Conservation (phyloP, 2,113 vertebrate genomes). For the Microtus oregoni region DNA sequence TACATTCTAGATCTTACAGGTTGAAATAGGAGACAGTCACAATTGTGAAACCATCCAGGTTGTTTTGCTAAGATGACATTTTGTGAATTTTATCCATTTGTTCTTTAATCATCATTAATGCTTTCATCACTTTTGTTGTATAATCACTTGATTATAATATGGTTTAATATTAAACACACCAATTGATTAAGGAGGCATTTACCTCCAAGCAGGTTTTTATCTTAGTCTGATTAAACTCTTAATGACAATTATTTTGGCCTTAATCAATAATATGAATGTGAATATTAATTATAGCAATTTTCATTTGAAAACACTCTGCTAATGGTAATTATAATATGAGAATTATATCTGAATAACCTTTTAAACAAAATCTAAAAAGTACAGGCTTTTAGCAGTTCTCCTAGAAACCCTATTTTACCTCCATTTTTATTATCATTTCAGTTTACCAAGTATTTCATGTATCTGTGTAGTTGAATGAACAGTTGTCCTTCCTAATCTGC, state of each 20-base stretch:
- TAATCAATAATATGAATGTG: slow-evolving; percentile 63
- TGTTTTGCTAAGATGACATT: slow-evolving; percentile 45
- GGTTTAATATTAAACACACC: slow-evolving; percentile 37
- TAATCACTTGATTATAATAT: slow-evolving; percentile 3
- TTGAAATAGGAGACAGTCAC: neutral
- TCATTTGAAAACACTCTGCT: slow-evolving; percentile 25
- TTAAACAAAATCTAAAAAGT: slow-evolving; percentile 10
- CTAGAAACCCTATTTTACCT: neutral
- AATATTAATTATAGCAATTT: slow-evolving; percentile 65
- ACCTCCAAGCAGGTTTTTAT: neutral
- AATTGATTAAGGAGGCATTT: slow-evolving; percentile 50
- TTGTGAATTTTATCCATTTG: slow-evolving; percentile 6
- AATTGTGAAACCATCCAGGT: neutral
- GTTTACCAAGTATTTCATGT: neutral
- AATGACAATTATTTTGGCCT: slow-evolving; percentile 63
- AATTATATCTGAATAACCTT: neutral
- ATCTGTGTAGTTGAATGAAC: neutral
- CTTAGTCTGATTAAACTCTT: slow-evolving; percentile 57
- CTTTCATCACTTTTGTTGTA: slow-evolving; percentile 3
- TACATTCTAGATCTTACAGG: neutral
- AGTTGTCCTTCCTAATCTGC: neutral
- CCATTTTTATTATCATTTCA: neutral
- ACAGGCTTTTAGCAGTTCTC: slow-evolving; percentile 5
- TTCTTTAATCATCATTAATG: slow-evolving; percentile 9
- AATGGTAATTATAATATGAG: slow-evolving; percentile 64